phyloP scores from a whole-genome alignment of 2,888 invertebrate genomes.

The Frankliniella fusca region DNA sequence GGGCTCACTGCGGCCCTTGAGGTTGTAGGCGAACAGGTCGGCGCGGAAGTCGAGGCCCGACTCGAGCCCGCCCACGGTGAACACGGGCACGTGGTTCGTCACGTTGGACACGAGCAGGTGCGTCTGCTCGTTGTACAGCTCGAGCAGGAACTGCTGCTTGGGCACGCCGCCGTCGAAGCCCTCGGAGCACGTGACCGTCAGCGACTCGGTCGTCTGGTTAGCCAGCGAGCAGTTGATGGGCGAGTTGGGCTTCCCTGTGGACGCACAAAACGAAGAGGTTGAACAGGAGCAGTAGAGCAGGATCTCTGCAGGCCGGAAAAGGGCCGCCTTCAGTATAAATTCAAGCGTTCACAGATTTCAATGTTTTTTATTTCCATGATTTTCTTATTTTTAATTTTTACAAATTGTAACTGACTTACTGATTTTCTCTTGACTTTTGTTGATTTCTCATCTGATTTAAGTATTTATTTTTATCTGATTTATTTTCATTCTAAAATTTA shows the following conservation, averaged over 20 bases:
- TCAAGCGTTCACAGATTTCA: too few relatives aligned
- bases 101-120: conserved; percentile 55
- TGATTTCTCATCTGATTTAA: too few relatives aligned
- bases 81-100: conserved; percentile 57
- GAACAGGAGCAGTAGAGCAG: background rate
- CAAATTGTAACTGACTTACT: too few relatives aligned
- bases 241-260: conserved; percentile 66
- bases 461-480: too few relatives aligned
- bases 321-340: too few relatives aligned
- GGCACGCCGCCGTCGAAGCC: conserved; percentile 73
- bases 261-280: background rate
- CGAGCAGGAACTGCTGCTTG: conserved; percentile 65
- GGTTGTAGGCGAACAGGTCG: conserved; percentile 64
- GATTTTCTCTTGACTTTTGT: too few relatives aligned
- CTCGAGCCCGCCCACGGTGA: conserved; percentile 62
- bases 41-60: conserved; percentile 66
- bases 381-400: too few relatives aligned
- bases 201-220: conserved; percentile 67
- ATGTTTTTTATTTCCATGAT: too few relatives aligned
- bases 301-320: background rate
- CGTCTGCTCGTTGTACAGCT: conserved; percentile 57
- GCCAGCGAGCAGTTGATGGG: conserved; percentile 67
- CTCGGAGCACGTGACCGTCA: conserved; percentile 68
- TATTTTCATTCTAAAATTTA: too few relatives aligned
- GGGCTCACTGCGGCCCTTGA: conserved; percentile 65